Base-by-base conservation (phyloP, 2,113 vertebrate genomes). In the Heterochromis multidens region DNA sequence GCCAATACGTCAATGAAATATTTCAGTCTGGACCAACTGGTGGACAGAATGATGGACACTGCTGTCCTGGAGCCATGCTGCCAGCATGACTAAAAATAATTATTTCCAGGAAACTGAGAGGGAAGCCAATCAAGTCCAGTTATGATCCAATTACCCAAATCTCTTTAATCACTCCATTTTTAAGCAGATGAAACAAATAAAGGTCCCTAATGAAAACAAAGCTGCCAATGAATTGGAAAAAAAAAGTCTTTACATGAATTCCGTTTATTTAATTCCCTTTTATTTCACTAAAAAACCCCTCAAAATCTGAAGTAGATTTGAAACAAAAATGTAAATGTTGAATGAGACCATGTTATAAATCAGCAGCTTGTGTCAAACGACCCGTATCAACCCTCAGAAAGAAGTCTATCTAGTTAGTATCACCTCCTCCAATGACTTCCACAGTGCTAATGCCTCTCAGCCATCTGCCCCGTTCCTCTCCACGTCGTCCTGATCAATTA, bases 401-500 rank as follows among this genome's bases (percentile, higher is more conserved):
- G 2, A 49, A 72, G 40, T 63, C 17, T 1, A 13, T 0, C 63
- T 17, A 9, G 76, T 43, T 37, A 74, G 31, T 14, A 67, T 77
- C 84, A 62, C 67, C 82, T 88, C 86, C 82, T 85, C 40, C 57
- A 23, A 1, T 12, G 43, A 59, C 80, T 31, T 46, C 76, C 84
- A 62, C 79, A 3, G 72, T 10, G 19, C 77, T 90, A 79, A 89
- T 87, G 74, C 86, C 61, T 56, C 88, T 84, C 84, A 79, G 84
- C 77, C 56, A 57, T 67, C 77, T 27, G 77, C 77, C 59, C 59
- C 3, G 37, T 13, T 57, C 61, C 67, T 80, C 70, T 25, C 84
- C 76, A 83, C 65, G 49, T 74, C 65, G 8, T 89, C 84, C 80
- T 63, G 84, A 94, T 92, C 91, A 87, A 88, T 91, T 88, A 91